These are phyloP conservation scores for Acipenser transmontanus DNA, from an alignment of 2,797 vertebrate genomes.

Conservation along the genomic window DNA sequence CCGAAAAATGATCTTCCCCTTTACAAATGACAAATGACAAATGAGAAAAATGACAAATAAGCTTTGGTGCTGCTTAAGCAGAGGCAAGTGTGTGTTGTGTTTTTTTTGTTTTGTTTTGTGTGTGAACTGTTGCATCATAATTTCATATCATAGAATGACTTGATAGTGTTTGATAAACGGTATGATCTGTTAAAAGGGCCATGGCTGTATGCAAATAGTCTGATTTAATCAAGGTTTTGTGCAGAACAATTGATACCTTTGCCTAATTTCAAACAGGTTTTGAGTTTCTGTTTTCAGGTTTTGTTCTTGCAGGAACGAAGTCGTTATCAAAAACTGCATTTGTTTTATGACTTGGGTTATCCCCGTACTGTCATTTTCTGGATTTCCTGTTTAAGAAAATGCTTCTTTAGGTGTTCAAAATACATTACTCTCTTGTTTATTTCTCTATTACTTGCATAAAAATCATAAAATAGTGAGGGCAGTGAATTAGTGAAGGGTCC, in stretches of 20 bases:
- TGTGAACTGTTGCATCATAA: no score
- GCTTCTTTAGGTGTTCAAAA: slow-evolving; percentile 9
- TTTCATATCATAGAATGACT: no score
- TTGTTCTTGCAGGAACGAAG: not conserved
- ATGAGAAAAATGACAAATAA: not conserved
- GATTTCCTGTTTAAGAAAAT: slow-evolving; percentile 53
- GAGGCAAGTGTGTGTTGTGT: no score
- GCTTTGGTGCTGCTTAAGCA: no score
- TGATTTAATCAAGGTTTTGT: not conserved
- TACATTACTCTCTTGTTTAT: no score
- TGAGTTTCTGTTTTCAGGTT: not conserved
- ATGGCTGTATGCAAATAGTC: not conserved
- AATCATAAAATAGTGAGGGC: no score
- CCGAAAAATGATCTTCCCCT: not conserved
- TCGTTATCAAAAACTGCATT: not conserved
- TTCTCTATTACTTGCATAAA: no score
- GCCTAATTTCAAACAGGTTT: not conserved
- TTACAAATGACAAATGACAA: not conserved
- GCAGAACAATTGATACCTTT: not conserved
- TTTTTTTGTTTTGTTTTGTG: no score
- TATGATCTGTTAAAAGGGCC: not conserved
- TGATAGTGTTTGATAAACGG: no score
- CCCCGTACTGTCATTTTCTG: slow-evolving; percentile 56
- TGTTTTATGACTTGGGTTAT: slow-evolving; percentile 36
- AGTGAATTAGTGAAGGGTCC: no score